Conservation (phyloP, 2,888 invertebrate species). For the Xiphydria camelus region DNA sequence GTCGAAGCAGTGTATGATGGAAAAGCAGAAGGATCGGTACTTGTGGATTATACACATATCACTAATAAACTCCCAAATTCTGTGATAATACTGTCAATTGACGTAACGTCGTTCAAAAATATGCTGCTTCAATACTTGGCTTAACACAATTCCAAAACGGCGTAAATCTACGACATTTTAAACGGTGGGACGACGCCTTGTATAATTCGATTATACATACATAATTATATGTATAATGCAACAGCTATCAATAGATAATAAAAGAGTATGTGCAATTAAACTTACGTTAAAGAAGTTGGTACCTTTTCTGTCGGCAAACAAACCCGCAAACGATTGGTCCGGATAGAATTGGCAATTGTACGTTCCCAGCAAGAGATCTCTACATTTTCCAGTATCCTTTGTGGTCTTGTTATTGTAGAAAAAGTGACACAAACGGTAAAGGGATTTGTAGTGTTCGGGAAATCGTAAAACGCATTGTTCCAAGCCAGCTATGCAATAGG, state of each 20-base stretch:
- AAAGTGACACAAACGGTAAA: conserved; percentile 84
- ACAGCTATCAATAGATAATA: conserved; percentile 6
- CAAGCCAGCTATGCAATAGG: conserved; percentile 74
- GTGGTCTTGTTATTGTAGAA: conserved; percentile 75
- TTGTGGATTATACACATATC: conserved; percentile 22
- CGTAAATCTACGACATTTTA: too few relatives aligned
- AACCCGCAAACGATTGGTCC: conserved; percentile 73
- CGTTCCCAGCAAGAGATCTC: conserved; percentile 71
- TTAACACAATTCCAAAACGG: too few relatives aligned
- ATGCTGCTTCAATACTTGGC: conserved; percentile 14
- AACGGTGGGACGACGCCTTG: not conserved
- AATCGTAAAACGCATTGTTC: conserved; percentile 85
- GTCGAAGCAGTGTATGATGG: conserved; percentile 20
- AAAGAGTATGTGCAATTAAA: conserved; percentile 22
- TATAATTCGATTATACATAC: not conserved
- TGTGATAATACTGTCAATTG: conserved; percentile 17
- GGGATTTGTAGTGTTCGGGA: conserved; percentile 90
- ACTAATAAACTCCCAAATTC: conserved; percentile 15
- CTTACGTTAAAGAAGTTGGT: conserved; percentile 87
- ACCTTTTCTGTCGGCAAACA: conserved; percentile 83
- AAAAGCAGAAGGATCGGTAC: conserved; percentile 17
- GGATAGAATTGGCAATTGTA: conserved; percentile 66
- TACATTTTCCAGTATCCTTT: conserved; percentile 70
- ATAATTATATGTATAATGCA: conserved; percentile 16
- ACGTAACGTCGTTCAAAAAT: conserved; percentile 9